phyloP scores from a whole-genome alignment of 2,888 invertebrate genomes.

The Hoplodrina blanda region DNA sequence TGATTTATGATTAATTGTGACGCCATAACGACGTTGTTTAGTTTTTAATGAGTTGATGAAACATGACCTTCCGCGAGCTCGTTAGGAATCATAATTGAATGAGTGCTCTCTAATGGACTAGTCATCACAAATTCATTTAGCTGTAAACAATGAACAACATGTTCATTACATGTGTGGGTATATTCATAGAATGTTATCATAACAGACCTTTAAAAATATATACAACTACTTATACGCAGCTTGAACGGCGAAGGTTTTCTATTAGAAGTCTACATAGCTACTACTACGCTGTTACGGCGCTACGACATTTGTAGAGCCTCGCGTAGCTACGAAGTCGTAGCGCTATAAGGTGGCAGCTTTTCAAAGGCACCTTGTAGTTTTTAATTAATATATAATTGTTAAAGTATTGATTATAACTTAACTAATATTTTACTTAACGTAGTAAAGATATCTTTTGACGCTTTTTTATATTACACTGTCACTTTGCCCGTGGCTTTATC shows the following conservation, averaged over 20 bases:
- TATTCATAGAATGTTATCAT: too few relatives aligned
- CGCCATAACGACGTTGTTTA: slow-evolving; percentile 61
- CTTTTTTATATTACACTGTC: too few relatives aligned
- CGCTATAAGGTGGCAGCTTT: neutral
- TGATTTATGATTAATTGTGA: slow-evolving; percentile 64
- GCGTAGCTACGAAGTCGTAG: neutral
- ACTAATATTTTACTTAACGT: too few relatives aligned
- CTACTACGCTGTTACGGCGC: neutral
- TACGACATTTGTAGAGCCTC: neutral
- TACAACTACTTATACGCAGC: too few relatives aligned
- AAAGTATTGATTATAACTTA: neutral
- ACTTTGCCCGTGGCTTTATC: too few relatives aligned
- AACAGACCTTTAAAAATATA: too few relatives aligned
- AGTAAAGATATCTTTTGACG: too few relatives aligned
- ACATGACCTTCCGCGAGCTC: slow-evolving; percentile 42
- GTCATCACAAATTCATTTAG: neutral
- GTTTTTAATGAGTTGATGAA: slow-evolving; percentile 58
- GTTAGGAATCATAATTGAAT: slow-evolving; percentile 31
- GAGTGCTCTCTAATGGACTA: slow-evolving; percentile 4
- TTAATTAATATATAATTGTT: neutral
- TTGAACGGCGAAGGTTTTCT: too few relatives aligned
- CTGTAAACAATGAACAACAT: neutral
- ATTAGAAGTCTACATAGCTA: neutral
- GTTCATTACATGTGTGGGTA: neutral
- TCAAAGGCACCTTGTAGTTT: neutral